Percentiles rank a stretch among this genome's conserved stretches.
These are phyloP conservation scores for Platypus cylindrus DNA, from an alignment of 2,888 invertebrate species.

Conservation along the genomic window DNA sequence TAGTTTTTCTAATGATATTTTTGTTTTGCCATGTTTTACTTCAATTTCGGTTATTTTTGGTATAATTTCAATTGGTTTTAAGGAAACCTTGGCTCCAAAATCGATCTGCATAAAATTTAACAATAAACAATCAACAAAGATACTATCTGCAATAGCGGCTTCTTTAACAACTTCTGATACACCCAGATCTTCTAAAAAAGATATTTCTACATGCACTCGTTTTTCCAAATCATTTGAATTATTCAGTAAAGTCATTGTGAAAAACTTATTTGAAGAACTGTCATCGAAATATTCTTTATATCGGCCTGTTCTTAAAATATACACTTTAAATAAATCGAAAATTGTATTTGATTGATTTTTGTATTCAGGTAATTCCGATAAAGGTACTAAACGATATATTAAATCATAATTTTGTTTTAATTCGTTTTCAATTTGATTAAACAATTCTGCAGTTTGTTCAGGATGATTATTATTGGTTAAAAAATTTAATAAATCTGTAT, in stretches of 20 bases:
- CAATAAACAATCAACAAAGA: conserved; percentile 43
- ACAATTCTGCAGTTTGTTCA: conserved; percentile 2
- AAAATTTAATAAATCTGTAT: conserved; percentile 7
- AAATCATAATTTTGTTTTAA: conserved; percentile 13
- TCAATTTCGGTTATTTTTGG: conserved; percentile 37
- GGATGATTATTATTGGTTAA: conserved; percentile 1
- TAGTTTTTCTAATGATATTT: conserved; percentile 36
- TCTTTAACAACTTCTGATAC: conserved; percentile 4
- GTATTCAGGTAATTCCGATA: conserved; percentile 13
- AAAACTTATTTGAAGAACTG: conserved; percentile 4
- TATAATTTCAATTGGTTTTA: conserved; percentile 30
- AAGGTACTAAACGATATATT: conserved; percentile 19
- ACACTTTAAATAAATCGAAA: conserved; percentile 32
- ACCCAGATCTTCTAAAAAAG: conserved; percentile 26
- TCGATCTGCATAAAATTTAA: conserved; percentile 42
- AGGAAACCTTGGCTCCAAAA: conserved; percentile 43
- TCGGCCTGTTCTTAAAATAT: conserved; percentile 24
- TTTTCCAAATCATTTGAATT: conserved; percentile 16
- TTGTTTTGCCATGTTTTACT: conserved; percentile 22
- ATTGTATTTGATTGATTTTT: conserved; percentile 15
- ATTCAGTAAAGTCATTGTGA: conserved; percentile 19
- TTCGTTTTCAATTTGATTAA: conserved; percentile 8
- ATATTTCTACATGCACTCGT: conserved; percentile 26
- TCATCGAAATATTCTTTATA: not conserved
- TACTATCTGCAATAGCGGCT: conserved; percentile 9